Evolutionary conservation across 2,113 vertebrate genomes (phyloP).

Genomic region (Takifugu flavidus): DNA sequence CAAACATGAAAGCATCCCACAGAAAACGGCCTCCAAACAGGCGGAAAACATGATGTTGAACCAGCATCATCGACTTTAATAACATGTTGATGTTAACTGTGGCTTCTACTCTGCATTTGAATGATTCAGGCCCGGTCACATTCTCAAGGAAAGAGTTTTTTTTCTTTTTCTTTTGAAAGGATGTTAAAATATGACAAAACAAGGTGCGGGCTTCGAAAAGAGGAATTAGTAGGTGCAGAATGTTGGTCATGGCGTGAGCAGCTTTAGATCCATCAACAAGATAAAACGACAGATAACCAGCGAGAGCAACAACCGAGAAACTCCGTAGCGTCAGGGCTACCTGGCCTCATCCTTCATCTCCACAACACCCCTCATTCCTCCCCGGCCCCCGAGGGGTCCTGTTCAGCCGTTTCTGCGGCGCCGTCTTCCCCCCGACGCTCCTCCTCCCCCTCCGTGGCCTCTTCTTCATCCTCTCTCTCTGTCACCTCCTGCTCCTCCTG

Average conservation of each 20-base stretch:
- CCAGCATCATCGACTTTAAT: neutral
- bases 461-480: constrained; percentile 19
- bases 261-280: constrained; percentile 54
- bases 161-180: neutral
- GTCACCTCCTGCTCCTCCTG: constrained; percentile 44
- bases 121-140: too few relatives aligned
- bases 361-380: constrained; percentile 45
- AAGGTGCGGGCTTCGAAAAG: constrained; percentile 35
- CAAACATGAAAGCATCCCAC: constrained; percentile 16
- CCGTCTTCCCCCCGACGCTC: constrained; percentile 18
- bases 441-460: constrained; percentile 12
- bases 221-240: constrained; percentile 26
- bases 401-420: constrained; percentile 37
- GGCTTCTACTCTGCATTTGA: constrained; percentile 6
- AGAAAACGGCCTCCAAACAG: neutral
- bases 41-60: neutral
- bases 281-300: constrained; percentile 55
- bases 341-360: constrained; percentile 33
- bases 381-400: constrained; percentile 36
- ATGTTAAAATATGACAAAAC: constrained; percentile 1
- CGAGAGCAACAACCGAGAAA: constrained; percentile 33
- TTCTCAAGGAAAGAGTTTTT: too few relatives aligned
- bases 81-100: constrained; percentile 4
- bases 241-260: constrained; percentile 43
- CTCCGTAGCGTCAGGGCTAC: constrained; percentile 29